Evolutionary conservation across 2,888 invertebrate species (phyloP), one percentile per base, ranked within the genome.

Genomic region (Zele albiditarsus): DNA sequence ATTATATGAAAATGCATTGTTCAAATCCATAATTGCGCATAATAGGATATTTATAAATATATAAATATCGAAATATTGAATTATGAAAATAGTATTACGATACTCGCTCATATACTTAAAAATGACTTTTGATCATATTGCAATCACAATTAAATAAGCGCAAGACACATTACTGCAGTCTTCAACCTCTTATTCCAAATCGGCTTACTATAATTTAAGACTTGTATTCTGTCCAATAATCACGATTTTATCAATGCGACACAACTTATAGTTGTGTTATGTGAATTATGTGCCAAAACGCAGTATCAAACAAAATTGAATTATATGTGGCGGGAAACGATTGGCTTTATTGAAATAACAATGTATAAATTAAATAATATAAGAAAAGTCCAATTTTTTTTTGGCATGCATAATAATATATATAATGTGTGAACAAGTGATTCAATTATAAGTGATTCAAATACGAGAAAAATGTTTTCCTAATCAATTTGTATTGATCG

Each of bases 211-310:
- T 28, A 25, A 16, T 49, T 28, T 12, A 28, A 53, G 8, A 10
- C 31, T 25, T 25, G 27, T 38, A 25, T 46, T 66, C 25, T 68
- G 2, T 5, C 28, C 20, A 20, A 27, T 27, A 28, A 68, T 16
- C 53, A 20, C 27, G n/a, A 27, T 38, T 33, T 49, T 68, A 25
- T 27, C 28, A 28, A 27, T 76, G 78, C 73, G 71, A 83, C 84
- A 84, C 83, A 81, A 81, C 80, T 62, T 71, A 75, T 74, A 63
- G 83, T 86, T 84, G 87, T 84, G 84, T 80, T 81, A 79, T 82
- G 89, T 89, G 89, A 88, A 89, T 89, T 83, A 87, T 84, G 89
- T 89, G 89, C 88, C 89, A 89, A 89, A 88, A 80, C 76, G 53
- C 86, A 87, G 84, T 78, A 82, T 85, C 83, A 86, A 72, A 57